These are phyloP conservation scores for Ptilorrhoa leucosticta DNA, from an alignment of 2,113 vertebrate genomes.

Conservation along the genomic window DNA sequence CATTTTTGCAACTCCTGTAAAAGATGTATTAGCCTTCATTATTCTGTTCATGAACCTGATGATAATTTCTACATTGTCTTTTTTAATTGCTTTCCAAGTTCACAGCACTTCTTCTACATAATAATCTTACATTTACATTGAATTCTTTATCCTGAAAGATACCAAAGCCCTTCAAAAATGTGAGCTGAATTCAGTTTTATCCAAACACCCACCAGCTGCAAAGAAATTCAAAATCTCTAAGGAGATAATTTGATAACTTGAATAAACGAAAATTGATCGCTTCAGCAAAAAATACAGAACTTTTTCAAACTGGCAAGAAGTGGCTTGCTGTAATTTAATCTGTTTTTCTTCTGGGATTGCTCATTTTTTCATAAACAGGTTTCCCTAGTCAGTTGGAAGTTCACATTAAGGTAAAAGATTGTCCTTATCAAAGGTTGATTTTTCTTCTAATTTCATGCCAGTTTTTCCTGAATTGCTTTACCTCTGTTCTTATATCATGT, in stretches of 20 bases:
- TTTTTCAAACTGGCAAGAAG: constrained; percentile 1
- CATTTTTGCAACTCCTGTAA: constrained; percentile 21
- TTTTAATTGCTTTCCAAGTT: constrained; percentile 55
- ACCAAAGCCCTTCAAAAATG: not conserved
- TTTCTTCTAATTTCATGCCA: not conserved
- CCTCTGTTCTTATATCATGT: not conserved
- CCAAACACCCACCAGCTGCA: not conserved
- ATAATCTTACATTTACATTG: constrained; percentile 11
- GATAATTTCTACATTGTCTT: constrained; percentile 53
- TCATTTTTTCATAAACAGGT: not conserved
- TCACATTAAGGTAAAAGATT: not conserved
- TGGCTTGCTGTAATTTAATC: not conserved
- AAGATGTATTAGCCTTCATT: constrained; percentile 29
- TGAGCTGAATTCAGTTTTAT: constrained; percentile 9
- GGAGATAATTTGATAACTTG: constrained; percentile 2
- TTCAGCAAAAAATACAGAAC: constrained; percentile 26
- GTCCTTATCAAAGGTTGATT: not conserved
- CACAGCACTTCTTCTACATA: constrained; percentile 29
- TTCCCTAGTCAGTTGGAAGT: not conserved
- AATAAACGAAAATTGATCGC: constrained; percentile 18
- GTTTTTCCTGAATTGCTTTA: not conserved
- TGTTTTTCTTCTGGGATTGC: not conserved
- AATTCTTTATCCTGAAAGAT: constrained; percentile 26
- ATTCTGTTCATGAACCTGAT: constrained; percentile 39
- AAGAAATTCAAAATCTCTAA: constrained; percentile 19